Base-by-base conservation (phyloP, 1,140 invertebrate species). In the Alviniconcha marisindica region DNA sequence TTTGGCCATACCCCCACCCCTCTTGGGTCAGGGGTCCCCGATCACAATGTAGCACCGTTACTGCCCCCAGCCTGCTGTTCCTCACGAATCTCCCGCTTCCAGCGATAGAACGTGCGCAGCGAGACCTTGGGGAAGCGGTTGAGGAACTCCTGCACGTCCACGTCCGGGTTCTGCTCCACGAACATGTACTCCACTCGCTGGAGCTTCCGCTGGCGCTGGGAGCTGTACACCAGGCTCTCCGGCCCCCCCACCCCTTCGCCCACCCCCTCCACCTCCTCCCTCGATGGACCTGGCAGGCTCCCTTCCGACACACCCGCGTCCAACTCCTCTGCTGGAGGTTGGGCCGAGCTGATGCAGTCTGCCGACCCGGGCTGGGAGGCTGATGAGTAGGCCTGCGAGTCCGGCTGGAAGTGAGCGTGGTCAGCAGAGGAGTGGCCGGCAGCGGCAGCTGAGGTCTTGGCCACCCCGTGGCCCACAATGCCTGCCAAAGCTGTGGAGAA, bases 11-110 rank as follows among this genome's bases (percentile, higher is more conserved):
- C 44, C 18, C 44, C 5, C 44, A 48, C 44, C 5, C 44, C 5
- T 18, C 5, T 48, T 48, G 7, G 5, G 5, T 10, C 44, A 48
- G 44, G 18, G 18, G 18, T 18, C 44, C 44, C 44, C 18, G 7
- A 48, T 63, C 24, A 63, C 60, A 31, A 12, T 42, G 42, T 12
- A 77, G 15, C 42, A 10, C 14, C 12, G 18, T 21, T 31, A 18
- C 33, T 56, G 31, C 69, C 69, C 36, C 21, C 54, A 15, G 71
- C 44, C 42, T 86, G 74, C 14, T 84, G 71, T n/a, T 86, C 79
- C n/a, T 84, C 82, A 33, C 80, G 74, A 31, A 87, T 85, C 54
- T 87, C 86, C 44, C 83, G 81, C 74, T 87, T 87, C 86, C 86
- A 87, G 31, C 86, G 81, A 66, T 87, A 87, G 76, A 87, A 87